phyloP scores from a whole-genome alignment of 1,140 invertebrate species.

The Atta colombica region DNA sequence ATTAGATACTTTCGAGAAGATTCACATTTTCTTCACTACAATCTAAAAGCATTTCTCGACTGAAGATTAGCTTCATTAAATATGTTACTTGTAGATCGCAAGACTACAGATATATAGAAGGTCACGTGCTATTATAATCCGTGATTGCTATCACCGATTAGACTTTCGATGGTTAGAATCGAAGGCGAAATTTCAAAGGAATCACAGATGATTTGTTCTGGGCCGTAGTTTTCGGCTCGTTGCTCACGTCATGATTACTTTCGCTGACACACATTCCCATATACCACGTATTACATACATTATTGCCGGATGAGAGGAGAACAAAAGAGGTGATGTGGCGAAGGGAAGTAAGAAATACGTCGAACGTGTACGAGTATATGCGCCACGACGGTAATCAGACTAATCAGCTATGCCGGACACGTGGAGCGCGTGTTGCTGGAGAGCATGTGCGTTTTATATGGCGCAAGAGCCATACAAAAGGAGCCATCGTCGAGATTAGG shows the following conservation, averaged over 20 bases:
- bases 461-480: slow-evolving; percentile 61
- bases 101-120: slow-evolving; percentile 10
- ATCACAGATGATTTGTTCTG: slow-evolving; percentile 18
- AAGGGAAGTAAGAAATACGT: background rate
- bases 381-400: slow-evolving; percentile 25
- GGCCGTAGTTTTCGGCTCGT: slow-evolving; percentile 44
- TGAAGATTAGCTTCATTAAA: slow-evolving; percentile 35
- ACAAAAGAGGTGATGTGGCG: slow-evolving; percentile 22
- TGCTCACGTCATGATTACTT: slow-evolving; percentile 28
- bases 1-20: slow-evolving; percentile 11
- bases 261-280: slow-evolving; percentile 55
- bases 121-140: slow-evolving; percentile 25
- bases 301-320: background rate
- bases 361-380: slow-evolving; percentile 17
- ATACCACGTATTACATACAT: background rate
- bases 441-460: slow-evolving; percentile 51
- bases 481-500: slow-evolving; percentile 60
- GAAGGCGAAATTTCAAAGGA: slow-evolving; percentile 33
- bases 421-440: slow-evolving; percentile 56
- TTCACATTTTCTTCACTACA: background rate
- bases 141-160: slow-evolving; percentile 48
- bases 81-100: slow-evolving; percentile 22
- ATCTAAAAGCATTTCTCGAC: background rate
- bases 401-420: slow-evolving; percentile 62
- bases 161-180: slow-evolving; percentile 27